Conservation (phyloP, 2,113 vertebrate genomes). For the Hemiscyllium ocellatum region DNA sequence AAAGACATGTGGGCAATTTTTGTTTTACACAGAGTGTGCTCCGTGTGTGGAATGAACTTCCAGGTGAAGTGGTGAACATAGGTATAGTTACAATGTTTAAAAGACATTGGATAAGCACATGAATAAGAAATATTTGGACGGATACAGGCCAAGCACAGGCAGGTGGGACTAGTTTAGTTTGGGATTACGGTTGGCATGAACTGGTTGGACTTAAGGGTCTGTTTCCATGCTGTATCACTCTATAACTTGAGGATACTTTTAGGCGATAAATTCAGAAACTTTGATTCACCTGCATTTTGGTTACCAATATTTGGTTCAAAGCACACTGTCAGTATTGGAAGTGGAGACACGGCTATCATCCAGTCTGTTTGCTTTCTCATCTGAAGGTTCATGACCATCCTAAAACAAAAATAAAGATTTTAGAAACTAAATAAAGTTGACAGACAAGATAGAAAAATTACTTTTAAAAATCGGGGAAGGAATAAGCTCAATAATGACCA, state of each 20-base stretch:
- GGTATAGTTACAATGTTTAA: too few species aligned
- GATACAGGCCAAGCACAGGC: too few species aligned
- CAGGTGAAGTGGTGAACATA: too few species aligned
- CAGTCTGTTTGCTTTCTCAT: conserved; percentile 10
- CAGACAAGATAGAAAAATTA: not conserved
- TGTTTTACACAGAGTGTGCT: too few species aligned
- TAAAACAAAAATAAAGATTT: not conserved
- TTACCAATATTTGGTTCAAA: not conserved
- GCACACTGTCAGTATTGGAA: not conserved
- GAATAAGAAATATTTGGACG: too few species aligned
- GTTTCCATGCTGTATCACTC: too few species aligned
- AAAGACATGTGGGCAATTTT: too few species aligned
- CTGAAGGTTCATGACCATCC: not conserved
- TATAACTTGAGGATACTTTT: not conserved
- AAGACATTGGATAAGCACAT: too few species aligned
- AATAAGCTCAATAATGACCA: not conserved
- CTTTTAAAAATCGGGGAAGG: not conserved
- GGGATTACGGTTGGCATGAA: too few species aligned
- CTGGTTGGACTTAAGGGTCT: too few species aligned
- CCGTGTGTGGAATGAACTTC: too few species aligned
- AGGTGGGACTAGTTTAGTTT: too few species aligned
- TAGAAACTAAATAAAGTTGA: not conserved
- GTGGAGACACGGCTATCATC: not conserved
- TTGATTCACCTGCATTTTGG: conserved; percentile 21
- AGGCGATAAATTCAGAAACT: not conserved